These are phyloP conservation scores for Rhabdornis inornatus DNA, from an alignment of 2,113 vertebrate species.

Conservation along the genomic window DNA sequence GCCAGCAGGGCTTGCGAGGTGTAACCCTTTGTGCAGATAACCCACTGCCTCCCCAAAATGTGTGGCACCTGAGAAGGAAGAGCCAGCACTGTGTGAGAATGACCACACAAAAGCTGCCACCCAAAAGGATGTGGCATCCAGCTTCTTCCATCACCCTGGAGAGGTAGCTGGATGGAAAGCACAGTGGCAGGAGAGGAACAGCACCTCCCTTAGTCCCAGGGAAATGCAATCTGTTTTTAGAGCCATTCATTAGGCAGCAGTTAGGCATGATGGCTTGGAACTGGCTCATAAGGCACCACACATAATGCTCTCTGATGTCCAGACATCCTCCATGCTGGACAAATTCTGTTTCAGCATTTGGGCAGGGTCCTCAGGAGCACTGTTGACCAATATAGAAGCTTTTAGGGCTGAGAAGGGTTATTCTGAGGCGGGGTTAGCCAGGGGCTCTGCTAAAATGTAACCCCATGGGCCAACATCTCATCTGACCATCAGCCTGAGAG, in stretches of 20 bases:
- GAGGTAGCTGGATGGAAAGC: neutral
- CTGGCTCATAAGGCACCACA: neutral
- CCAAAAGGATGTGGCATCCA: accelerated
- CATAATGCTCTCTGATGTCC: neutral
- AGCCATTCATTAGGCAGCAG: neutral
- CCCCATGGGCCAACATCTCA: accelerated
- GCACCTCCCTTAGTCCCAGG: neutral
- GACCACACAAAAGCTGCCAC: accelerated
- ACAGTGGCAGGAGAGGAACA: neutral
- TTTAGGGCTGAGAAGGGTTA: neutral
- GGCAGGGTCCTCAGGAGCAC: neutral
- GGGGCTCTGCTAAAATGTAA: neutral
- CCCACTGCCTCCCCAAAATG: neutral
- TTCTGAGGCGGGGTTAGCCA: accelerated
- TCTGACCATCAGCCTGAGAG: neutral
- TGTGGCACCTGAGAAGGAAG: neutral
- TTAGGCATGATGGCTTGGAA: neutral
- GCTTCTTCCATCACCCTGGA: neutral
- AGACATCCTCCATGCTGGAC: neutral
- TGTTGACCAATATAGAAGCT: neutral
- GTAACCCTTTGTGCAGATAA: neutral
- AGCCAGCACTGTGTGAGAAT: neutral
- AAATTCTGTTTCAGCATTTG: neutral
- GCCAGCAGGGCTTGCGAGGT: neutral
- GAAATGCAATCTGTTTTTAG: neutral